A percentile compares a stretch with the other conserved stretches of the same genome.
Evolutionary conservation across 2,888 invertebrate genomes (phyloP).

Genomic region (Pegoplata infirma): DNA sequence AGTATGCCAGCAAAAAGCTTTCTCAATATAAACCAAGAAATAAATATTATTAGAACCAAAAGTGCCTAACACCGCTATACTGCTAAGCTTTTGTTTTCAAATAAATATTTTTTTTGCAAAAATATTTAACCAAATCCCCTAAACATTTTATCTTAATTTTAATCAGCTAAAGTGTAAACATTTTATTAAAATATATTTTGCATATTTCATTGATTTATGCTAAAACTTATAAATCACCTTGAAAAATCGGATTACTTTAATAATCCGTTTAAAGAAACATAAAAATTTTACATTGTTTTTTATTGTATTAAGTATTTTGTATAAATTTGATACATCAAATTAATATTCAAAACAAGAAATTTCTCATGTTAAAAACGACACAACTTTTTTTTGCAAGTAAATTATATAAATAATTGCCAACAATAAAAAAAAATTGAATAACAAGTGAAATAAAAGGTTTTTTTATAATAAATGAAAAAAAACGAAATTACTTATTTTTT

Average conservation of each 20-base stretch:
- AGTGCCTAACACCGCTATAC: too few species aligned
- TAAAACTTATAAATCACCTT: slow-evolving; percentile 46
- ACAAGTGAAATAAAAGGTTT: slow-evolving; percentile 42
- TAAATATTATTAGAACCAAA: too few species aligned
- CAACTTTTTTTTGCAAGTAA: not conserved
- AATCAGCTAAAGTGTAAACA: too few species aligned
- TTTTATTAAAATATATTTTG: too few species aligned
- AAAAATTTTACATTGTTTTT: slow-evolving; percentile 10
- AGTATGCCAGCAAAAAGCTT: too few species aligned
- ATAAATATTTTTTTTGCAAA: too few species aligned
- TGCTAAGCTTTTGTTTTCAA: too few species aligned
- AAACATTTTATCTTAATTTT: too few species aligned
- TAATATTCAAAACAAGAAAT: slow-evolving; percentile 52
- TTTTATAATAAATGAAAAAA: slow-evolving; percentile 15
- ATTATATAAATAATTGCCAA: slow-evolving; percentile 14
- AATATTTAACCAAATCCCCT: too few species aligned
- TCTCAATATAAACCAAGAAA: too few species aligned
- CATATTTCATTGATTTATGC: not conserved
- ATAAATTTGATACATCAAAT: slow-evolving; percentile 33
- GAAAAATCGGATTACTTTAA: slow-evolving; percentile 45
- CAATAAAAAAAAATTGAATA: slow-evolving; percentile 30
- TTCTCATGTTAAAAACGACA: slow-evolving; percentile 24
- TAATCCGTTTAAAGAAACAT: slow-evolving; percentile 37
- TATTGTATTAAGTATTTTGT: not conserved
- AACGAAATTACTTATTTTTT: slow-evolving; percentile 10